Base-by-base conservation (phyloP, 2,797 vertebrate species). In the Chelidonichthys spinosus region DNA sequence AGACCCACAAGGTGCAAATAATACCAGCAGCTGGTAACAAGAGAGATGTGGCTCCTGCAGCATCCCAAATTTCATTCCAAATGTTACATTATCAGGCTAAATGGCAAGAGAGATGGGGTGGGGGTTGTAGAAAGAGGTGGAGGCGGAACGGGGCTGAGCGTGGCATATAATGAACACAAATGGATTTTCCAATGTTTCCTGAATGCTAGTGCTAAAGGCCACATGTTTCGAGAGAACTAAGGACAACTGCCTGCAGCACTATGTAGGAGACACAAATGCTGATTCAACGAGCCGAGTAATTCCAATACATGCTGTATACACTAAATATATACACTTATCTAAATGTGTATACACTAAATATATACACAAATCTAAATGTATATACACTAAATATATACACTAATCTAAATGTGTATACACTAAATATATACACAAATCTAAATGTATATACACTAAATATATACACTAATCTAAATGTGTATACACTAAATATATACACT, bases 131-230 rank as follows among this genome's bases (percentile, higher is more conserved):
- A 63, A 36, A 32, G 32, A 40, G 11, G 32, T 59, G 43, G 40
- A 54, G 62, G 36, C 72, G 65, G 43, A 64, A 66, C 65, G 33
- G 13, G 0, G 61, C 76, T 33, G 69, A 77, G 61, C 33, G n/a
- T 0, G 3, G 64, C 62, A 52, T 59, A 59, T 80, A 86, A 87
- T 76, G 70, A 82, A 85, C 82, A 90, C 47, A 70, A 84, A 89
- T 77, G 32, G 55, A 36, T 74, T 78, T 77, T 66, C 69, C 33
- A 0, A 72, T 66, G 76, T 60, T 75, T 78, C 60, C 75, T 69
- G 82, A 84, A 79, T 36, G 66, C 36, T 36, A 37, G 39, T 15
- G 39, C 43, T 55, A 60, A 85, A 86, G 70, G 76, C 52, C 73
- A 72, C 76, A 72, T 76, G 79, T 79, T 78, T 18, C 75, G 46